A percentile compares a stretch with the other conserved stretches of the same genome.
These are phyloP conservation scores for Octodonta nipae DNA, from an alignment of 2,888 invertebrate genomes.

Conservation along the genomic window DNA sequence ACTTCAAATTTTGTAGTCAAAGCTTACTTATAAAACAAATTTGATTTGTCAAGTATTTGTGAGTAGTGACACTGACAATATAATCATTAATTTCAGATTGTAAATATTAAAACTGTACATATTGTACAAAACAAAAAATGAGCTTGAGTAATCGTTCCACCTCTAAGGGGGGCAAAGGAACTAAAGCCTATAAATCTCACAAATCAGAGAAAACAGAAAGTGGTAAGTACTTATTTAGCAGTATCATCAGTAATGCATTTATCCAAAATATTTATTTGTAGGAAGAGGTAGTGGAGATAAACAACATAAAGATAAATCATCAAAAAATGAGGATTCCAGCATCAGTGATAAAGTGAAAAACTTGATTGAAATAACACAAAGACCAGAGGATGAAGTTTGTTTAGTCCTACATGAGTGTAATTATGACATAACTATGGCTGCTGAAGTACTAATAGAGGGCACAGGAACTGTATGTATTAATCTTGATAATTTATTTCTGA, in stretches of 20 bases:
- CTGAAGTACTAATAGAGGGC: constrained; percentile 67
- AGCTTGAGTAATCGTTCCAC: constrained; percentile 58
- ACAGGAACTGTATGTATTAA: constrained; percentile 42
- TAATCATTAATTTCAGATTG: constrained; percentile 43
- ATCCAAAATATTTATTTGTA: neutral
- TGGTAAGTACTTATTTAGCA: constrained; percentile 20
- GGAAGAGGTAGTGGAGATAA: constrained; percentile 25
- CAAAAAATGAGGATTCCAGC: constrained; percentile 43
- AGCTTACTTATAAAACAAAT: too few relatives aligned
- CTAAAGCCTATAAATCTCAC: constrained; percentile 33
- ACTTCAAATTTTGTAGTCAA: too few relatives aligned
- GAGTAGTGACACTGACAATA: constrained; percentile 12
- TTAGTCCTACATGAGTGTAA: constrained; percentile 88
- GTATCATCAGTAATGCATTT: too few relatives aligned
- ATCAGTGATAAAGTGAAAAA: constrained; percentile 59
- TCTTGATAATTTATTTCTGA: too few relatives aligned
- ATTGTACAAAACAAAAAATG: constrained; percentile 55
- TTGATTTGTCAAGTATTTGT: constrained; percentile 5
- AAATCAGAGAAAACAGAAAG: constrained; percentile 33
- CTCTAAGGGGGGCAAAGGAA: constrained; percentile 45
- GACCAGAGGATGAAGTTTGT: constrained; percentile 80
- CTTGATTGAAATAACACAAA: constrained; percentile 81
- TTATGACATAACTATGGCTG: constrained; percentile 73
- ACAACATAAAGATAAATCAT: constrained; percentile 25
- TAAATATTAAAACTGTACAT: constrained; percentile 70